Percentiles rank a stretch among this genome's conserved stretches.
These are phyloP conservation scores for Anabacerthia variegaticeps DNA, from an alignment of 2,797 vertebrate species.

Conservation along the genomic window DNA sequence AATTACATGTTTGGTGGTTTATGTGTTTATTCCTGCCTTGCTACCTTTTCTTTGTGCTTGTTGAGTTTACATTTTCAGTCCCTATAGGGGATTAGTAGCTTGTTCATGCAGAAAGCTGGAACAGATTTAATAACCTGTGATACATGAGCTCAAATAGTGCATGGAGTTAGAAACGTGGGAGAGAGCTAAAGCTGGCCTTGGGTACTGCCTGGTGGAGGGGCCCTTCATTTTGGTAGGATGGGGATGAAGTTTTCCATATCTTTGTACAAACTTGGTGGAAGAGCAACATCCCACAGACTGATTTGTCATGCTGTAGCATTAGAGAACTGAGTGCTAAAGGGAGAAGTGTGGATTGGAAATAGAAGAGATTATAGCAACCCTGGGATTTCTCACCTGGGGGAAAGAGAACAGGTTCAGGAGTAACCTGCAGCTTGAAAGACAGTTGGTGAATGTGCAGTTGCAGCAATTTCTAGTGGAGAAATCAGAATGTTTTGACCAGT, in stretches of 20 bases:
- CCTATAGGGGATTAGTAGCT: slow-evolving; percentile 50
- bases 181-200: not conserved
- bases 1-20: slow-evolving; percentile 44
- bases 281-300: not conserved
- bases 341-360: not conserved
- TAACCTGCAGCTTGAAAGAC: not conserved
- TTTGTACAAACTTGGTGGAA: not conserved
- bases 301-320: not conserved
- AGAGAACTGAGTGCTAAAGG: not conserved
- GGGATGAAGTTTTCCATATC: not conserved
- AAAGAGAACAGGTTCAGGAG: not conserved
- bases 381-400: not conserved
- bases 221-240: not conserved
- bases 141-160: slow-evolving; percentile 7
- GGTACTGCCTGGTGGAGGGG: not conserved
- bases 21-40: not conserved
- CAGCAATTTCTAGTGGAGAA: not conserved
- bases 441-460: not conserved
- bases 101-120: slow-evolving; percentile 54
- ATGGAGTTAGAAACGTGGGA: not conserved
- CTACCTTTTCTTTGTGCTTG: not conserved
- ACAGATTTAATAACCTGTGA: slow-evolving; percentile 44
- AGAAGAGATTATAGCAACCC: not conserved
- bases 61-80: slow-evolving; percentile 39
- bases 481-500: not conserved